Percentiles rank a stretch among this genome's conserved stretches.
Conservation (phyloP, 2,888 invertebrate genomes). For the Abrostola triplasia region DNA sequence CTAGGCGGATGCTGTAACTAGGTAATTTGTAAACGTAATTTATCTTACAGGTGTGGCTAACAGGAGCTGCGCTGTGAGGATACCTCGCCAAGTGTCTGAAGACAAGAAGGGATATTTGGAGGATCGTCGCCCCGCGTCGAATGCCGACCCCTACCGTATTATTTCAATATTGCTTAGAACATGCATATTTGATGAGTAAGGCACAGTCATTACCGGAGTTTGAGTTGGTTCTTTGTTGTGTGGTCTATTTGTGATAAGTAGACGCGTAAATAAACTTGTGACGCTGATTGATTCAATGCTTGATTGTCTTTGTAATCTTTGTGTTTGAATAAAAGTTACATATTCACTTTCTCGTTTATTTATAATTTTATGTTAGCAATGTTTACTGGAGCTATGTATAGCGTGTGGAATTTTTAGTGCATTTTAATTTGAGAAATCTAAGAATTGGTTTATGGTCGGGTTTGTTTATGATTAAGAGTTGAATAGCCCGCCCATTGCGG, state of each 20-base stretch:
- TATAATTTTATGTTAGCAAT: constrained; percentile 9
- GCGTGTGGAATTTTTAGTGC: constrained; percentile 34
- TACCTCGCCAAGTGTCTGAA: constrained; percentile 96
- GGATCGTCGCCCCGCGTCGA: constrained; percentile 96
- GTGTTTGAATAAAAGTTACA: constrained; percentile 22
- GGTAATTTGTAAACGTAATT: constrained; percentile 18
- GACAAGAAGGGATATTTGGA: constrained; percentile 97
- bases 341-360: constrained; percentile 12
- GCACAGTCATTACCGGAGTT: neutral
- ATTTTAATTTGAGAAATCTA: constrained; percentile 32
- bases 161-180: constrained; percentile 94
- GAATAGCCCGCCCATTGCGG: constrained; percentile 20
- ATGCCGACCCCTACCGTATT: constrained; percentile 96
- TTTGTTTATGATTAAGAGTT: constrained; percentile 34
- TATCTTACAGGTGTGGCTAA: constrained; percentile 93
- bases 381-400: constrained; percentile 31
- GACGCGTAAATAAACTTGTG: neutral
- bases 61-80: constrained; percentile 96
- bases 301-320: neutral
- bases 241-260: neutral
- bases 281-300: constrained; percentile 4
- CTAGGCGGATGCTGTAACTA: constrained; percentile 1
- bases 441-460: constrained; percentile 21
- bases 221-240: constrained; percentile 1
- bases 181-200: constrained; percentile 93